Base-by-base conservation (phyloP, 1,140 invertebrate species). In the Panulirus ornatus region DNA sequence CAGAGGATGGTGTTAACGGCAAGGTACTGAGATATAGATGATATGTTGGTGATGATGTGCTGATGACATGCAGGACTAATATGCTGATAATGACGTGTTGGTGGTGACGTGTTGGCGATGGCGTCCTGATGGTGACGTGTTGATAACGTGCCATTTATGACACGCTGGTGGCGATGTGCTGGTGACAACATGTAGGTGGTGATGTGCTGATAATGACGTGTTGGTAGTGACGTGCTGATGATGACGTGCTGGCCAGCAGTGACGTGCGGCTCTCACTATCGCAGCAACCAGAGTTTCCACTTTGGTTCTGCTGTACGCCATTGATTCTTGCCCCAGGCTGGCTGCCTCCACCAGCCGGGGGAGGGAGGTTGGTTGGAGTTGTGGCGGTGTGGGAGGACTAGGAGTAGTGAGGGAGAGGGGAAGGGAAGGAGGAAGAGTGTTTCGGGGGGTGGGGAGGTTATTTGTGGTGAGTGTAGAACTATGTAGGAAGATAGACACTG, bases 281-380 rank as follows among this genome's bases (percentile, higher is more conserved):
- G 63, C 63, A 22, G 63, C 22, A 66, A 66, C 63, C 22, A 22
- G 63, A 66, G 5, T 66, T 66, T 66, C 63, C 63, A 66, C 63
- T 66, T 66, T 66, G 63, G 63, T n/a, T 66, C 6, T 66, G 63
- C 30, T 66, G 63, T 66, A 22, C 63, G 63, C 63, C 63, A 66
- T 66, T 66, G 63, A 66, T 66, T 66, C 63, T 66, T 66, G 63
- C 63, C 63, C 22, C 63, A 8, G 63, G 63, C 63, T 5, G 5
- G 5, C 63, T 66, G 22, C 30, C 63, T 66, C 63, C 5, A 47
- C 44, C 44, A 47, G 44, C 44, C n/a, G 44, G 44, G 44, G 44
- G 44, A 47, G 44, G 14, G 44, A 11, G 44, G n/a, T n/a, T n/a
- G n/a, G n/a, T n/a, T n/a, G n/a, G n/a, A n/a, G n/a, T n/a, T n/a